Percentiles rank a stretch among this genome's conserved stretches.
Conservation (phyloP, 53 echinoderm and acorn worm genomes). For the Luidia sarsii region DNA sequence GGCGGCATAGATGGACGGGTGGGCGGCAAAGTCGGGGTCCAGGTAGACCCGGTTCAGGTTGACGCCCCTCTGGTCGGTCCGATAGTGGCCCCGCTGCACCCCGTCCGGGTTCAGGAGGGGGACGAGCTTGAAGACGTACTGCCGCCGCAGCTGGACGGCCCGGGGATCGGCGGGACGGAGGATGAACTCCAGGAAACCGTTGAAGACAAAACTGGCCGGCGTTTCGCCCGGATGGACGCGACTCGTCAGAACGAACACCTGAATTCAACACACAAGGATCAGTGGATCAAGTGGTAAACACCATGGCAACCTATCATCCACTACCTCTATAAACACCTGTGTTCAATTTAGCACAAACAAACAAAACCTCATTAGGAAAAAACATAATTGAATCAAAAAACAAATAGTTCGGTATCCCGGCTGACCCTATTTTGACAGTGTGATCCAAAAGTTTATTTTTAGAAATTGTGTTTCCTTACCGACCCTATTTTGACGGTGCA, state of each 20-base stretch:
- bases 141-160: conserved; percentile 87
- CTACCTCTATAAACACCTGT: no score
- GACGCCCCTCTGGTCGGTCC: conserved; percentile 92
- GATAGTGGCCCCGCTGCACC: conserved; percentile 89
- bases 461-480: no score
- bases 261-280: background rate
- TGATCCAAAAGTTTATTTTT: no score
- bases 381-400: no score
- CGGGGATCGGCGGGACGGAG: conserved; percentile 88
- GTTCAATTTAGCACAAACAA: no score
- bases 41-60: conserved; percentile 90
- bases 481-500: no score
- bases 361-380: no score
- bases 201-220: conserved; percentile 97
- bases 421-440: no score
- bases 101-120: conserved; percentile 97
- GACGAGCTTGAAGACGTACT: conserved; percentile 90
- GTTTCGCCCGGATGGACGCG: conserved; percentile 97
- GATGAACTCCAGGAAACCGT: conserved; percentile 96
- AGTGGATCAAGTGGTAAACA: no score
- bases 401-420: no score
- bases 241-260: conserved; percentile 92
- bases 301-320: no score
- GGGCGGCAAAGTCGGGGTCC: conserved; percentile 74
- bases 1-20: conserved; percentile 91